These are phyloP conservation scores for Campoletis sonorensis DNA, from an alignment of 1,140 invertebrate species.

Conservation along the genomic window DNA sequence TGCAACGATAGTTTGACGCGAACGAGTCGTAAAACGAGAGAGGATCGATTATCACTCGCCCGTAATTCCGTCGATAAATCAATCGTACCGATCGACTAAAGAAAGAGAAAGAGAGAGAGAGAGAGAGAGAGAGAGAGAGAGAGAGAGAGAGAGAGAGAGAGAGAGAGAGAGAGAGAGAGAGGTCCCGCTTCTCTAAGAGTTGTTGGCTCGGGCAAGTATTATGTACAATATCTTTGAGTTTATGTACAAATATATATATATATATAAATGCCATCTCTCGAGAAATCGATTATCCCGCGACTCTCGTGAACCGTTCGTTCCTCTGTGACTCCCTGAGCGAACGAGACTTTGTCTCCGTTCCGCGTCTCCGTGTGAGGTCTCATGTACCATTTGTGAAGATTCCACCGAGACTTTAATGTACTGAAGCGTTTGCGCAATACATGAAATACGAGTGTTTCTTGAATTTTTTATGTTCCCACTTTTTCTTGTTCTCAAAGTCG, in stretches of 20 bases:
- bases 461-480: neutral
- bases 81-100: slow-evolving; percentile 32
- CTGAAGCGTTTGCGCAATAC: neutral
- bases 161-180: neutral
- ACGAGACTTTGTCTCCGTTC: slow-evolving; percentile 31
- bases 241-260: neutral
- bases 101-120: neutral
- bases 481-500: neutral
- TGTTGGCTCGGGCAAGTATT: slow-evolving; percentile 23
- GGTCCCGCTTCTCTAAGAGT: slow-evolving; percentile 23
- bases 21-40: slow-evolving; percentile 39
- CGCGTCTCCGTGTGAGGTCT: slow-evolving; percentile 35
- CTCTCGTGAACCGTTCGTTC: slow-evolving; percentile 26
- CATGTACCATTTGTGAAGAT: slow-evolving; percentile 18
- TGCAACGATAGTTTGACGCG: slow-evolving; percentile 36
- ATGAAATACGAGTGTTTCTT: slow-evolving; percentile 11
- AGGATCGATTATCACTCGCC: slow-evolving; percentile 44
- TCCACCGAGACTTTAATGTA: neutral
- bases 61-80: slow-evolving; percentile 47
- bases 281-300: slow-evolving; percentile 39
- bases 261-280: slow-evolving; percentile 29
- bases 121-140: too few relatives aligned
- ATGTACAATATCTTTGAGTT: neutral
- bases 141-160: neutral
- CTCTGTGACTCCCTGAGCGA: slow-evolving; percentile 2